phyloP scores from a whole-genome alignment of 2,888 invertebrate genomes.

The Smittia aterrima region DNA sequence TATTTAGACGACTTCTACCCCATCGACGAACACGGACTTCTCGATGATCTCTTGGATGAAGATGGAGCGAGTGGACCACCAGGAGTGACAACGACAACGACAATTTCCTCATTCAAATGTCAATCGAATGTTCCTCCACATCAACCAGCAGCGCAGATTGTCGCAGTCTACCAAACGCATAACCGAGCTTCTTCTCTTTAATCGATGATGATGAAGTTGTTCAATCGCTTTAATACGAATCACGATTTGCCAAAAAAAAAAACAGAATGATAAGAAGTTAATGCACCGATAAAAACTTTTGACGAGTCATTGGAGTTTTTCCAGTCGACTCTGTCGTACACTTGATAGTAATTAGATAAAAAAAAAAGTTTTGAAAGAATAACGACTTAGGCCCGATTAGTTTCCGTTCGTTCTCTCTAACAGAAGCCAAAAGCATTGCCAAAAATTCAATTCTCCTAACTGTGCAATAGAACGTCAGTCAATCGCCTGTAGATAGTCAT shows the following conservation, averaged over 20 bases:
- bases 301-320: too few species aligned
- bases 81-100: conserved; percentile 37
- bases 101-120: conserved; percentile 26
- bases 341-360: too few species aligned
- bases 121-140: neutral
- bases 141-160: neutral
- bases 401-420: too few species aligned
- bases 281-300: neutral
- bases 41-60: conserved; percentile 15
- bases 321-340: too few species aligned
- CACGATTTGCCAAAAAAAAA: neutral
- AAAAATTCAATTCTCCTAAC: neutral
- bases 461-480: neutral
- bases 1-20: conserved; percentile 37
- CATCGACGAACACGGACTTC: neutral
- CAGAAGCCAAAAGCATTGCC: neutral
- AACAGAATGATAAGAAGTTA: neutral
- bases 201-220: neutral
- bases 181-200: conserved; percentile 37
- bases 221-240: neutral
- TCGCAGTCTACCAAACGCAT: conserved; percentile 26
- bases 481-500: conserved; percentile 6
- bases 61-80: conserved; percentile 14
- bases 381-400: too few species aligned
- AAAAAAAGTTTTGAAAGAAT: neutral